Base-by-base conservation (phyloP, 2,888 invertebrate genomes). In the Eupithecia vulgata region DNA sequence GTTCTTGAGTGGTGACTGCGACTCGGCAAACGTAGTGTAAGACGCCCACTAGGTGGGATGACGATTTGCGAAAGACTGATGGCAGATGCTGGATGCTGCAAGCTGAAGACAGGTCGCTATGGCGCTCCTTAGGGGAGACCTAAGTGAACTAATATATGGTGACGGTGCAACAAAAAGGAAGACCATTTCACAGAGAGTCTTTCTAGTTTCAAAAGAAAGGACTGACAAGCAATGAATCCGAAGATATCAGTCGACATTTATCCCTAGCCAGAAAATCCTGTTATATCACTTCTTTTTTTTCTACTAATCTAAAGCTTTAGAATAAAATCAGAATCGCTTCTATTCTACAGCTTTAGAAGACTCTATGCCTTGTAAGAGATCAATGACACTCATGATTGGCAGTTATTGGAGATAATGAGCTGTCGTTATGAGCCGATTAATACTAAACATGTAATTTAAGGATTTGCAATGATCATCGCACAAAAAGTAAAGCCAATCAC, bases 331-430 rank as follows among this genome's bases (percentile, higher is more conserved):
- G n/a, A n/a, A n/a, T n/a, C n/a, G n/a, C 7, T 17, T 67, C 37
- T 52, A 13, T 4, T 61, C 12, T 25, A 25, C 5, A 62, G 62
- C 17, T 62, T 62, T 62, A 35, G 34, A 3, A 62, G 62, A 62
- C 35, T 0, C 8, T 4, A n/a, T 2, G 21, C 70, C 35, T 67
- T 15, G 59, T 25, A 15, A 17, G 81, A 79, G 88, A 85, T 89
- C 87, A 89, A 82, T 82, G 87, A 86, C 87, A 78, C 73, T 45
- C 70, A 74, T 87, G 88, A 89, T 87, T 87, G 86, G 83, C 87
- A 88, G 81, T 72, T 77, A 78, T 82, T 67, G 48, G 30, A 82
- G 81, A 86, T 87, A 85, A 86, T 84, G 79, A 83, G 71, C 79
- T 74, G 76, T 83, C 81, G 80, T 84, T 82, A 82, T 80, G 72